phyloP scores from a whole-genome alignment of 2,797 vertebrate genomes.

The Botia kubotai region DNA sequence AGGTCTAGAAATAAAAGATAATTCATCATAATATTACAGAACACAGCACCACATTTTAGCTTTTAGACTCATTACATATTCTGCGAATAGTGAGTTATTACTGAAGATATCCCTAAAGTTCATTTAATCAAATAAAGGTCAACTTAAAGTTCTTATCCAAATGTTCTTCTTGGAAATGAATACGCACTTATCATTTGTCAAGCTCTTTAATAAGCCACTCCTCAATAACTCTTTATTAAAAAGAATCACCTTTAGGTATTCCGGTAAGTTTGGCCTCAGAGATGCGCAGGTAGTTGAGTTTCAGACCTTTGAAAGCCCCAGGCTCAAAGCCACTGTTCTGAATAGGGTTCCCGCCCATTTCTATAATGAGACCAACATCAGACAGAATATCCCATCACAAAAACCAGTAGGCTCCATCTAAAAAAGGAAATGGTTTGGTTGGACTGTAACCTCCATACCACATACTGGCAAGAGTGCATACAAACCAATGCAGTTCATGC shows the following conservation, averaged over 20 bases:
- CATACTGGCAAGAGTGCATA: slow-evolving; percentile 50
- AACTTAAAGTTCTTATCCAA: not conserved
- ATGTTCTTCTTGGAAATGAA: not conserved
- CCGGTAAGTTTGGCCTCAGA: slow-evolving; percentile 90
- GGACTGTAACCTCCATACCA: slow-evolving; percentile 47
- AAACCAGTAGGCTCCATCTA: slow-evolving; percentile 57
- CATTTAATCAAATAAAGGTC: slow-evolving; percentile 11
- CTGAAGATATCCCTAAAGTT: not conserved
- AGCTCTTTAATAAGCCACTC: not conserved
- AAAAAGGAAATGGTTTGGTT: slow-evolving; percentile 50
- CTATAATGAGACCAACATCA: slow-evolving; percentile 72
- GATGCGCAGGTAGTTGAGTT: slow-evolving; percentile 90
- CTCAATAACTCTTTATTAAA: not conserved
- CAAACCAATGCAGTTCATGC: slow-evolving; percentile 92
- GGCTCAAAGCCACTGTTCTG: slow-evolving; percentile 91
- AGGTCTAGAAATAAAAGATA: slow-evolving; percentile 77
- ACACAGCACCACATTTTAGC: not conserved
- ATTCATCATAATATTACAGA: slow-evolving; percentile 1
- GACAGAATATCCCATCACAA: slow-evolving; percentile 56
- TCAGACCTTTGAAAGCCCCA: slow-evolving; percentile 90
- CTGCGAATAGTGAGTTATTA: slow-evolving; percentile 15
- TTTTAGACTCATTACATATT: not conserved
- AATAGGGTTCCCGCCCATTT: slow-evolving; percentile 93
- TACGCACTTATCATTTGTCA: not conserved
- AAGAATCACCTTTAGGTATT: slow-evolving; percentile 87